These are phyloP conservation scores for Sorex maritimensis DNA, from an alignment of 2,797 vertebrate genomes.

Conservation along the genomic window DNA sequence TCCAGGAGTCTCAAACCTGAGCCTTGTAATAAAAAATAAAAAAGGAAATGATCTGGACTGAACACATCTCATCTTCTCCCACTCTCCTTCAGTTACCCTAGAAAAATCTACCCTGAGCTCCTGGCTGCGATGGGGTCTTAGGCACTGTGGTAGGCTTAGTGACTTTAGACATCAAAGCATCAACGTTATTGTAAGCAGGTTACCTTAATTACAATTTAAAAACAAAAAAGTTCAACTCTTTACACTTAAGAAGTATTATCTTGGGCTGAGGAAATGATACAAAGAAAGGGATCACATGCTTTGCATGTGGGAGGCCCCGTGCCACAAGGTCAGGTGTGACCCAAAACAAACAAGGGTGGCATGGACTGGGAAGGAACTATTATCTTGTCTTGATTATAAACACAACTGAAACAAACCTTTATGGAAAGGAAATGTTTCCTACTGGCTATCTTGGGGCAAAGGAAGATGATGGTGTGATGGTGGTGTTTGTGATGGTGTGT, in stretches of 20 bases:
- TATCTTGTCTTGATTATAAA: not conserved
- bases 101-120: not conserved
- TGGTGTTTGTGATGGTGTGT: too few species aligned
- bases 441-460: not conserved
- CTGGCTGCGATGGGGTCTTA: too few species aligned
- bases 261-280: not conserved
- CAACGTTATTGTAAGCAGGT: too few species aligned
- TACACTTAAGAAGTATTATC: slow-evolving; percentile 3
- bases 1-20: not conserved
- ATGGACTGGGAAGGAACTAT: not conserved
- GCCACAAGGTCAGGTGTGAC: too few species aligned
- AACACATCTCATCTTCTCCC: not conserved
- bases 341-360: not conserved
- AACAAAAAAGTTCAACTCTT: not conserved
- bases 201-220: not conserved
- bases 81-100: not conserved
- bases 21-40: not conserved
- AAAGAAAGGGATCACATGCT: too few species aligned
- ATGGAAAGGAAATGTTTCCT: not conserved
- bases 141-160: too few species aligned
- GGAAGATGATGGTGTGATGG: not conserved
- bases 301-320: not conserved
- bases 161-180: too few species aligned
- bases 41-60: not conserved
- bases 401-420: not conserved